Conservation (phyloP, 2,888 invertebrate species). For the Diarsia mendica region DNA sequence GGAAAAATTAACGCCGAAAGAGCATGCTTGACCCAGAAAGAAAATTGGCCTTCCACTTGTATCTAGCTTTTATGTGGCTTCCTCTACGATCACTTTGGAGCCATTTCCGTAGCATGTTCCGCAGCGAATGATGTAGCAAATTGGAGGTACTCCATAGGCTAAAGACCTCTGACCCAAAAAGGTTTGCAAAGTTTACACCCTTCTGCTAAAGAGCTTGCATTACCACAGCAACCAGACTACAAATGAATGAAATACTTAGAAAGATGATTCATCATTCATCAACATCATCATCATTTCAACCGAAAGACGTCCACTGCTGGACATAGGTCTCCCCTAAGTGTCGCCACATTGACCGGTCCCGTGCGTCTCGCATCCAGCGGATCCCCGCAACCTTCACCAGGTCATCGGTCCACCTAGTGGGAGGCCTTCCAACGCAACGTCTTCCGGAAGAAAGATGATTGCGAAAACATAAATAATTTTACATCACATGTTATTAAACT, state of each 20-base stretch:
- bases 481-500: constrained; percentile 24
- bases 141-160: constrained; percentile 6
- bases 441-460: constrained; percentile 5
- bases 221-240: neutral
- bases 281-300: too few species aligned
- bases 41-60: constrained; percentile 32
- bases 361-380: too few species aligned
- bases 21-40: constrained; percentile 26
- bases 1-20: constrained; percentile 1
- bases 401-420: too few species aligned
- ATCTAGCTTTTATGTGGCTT: constrained; percentile 31
- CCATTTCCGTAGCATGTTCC: constrained; percentile 46
- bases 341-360: too few species aligned
- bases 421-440: too few species aligned
- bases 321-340: too few species aligned
- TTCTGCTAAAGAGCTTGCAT: constrained; percentile 22
- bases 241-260: neutral
- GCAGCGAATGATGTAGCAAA: constrained; percentile 17
- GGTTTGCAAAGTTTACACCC: neutral
- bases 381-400: too few species aligned
- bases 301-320: too few species aligned
- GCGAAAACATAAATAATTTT: constrained; percentile 32
- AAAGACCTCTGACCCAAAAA: constrained; percentile 11
- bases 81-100: constrained; percentile 39
- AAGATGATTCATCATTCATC: too few species aligned